phyloP scores from a whole-genome alignment of 2,888 invertebrate genomes.

The Torymus auratus region DNA sequence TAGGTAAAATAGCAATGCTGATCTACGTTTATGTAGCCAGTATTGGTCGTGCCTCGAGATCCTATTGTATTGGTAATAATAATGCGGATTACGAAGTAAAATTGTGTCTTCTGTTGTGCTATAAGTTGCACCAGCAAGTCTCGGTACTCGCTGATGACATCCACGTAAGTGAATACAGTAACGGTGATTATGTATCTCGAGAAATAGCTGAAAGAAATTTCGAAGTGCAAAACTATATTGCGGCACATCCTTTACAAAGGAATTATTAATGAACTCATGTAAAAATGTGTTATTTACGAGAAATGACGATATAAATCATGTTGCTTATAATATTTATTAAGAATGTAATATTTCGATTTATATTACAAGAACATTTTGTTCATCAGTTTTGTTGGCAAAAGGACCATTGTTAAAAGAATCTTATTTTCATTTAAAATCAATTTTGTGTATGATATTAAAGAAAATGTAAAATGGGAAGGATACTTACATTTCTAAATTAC shows the following conservation, averaged over 20 bases:
- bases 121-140: conserved; percentile 67
- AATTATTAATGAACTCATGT: conserved; percentile 61
- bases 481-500: not conserved
- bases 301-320: too few species aligned
- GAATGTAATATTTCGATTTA: too few species aligned
- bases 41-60: conserved; percentile 64
- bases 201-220: conserved; percentile 79
- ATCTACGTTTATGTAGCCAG: conserved; percentile 61
- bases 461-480: not conserved
- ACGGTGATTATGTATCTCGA: conserved; percentile 78
- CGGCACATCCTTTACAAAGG: conserved; percentile 82
- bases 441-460: not conserved
- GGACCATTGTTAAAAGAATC: not conserved
- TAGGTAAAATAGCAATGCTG: conserved; percentile 85
- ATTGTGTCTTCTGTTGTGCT: conserved; percentile 59
- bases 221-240: conserved; percentile 80
- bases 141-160: conserved; percentile 76
- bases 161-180: conserved; percentile 73
- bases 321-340: too few species aligned
- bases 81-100: conserved; percentile 63
- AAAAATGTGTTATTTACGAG: too few species aligned
- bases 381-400: too few species aligned
- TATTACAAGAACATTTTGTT: too few species aligned
- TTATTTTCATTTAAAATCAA: conserved; percentile 1
- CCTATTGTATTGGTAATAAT: conserved; percentile 67